Base-by-base conservation (phyloP, 2,797 vertebrate genomes). In the Leuciscus waleckii region DNA sequence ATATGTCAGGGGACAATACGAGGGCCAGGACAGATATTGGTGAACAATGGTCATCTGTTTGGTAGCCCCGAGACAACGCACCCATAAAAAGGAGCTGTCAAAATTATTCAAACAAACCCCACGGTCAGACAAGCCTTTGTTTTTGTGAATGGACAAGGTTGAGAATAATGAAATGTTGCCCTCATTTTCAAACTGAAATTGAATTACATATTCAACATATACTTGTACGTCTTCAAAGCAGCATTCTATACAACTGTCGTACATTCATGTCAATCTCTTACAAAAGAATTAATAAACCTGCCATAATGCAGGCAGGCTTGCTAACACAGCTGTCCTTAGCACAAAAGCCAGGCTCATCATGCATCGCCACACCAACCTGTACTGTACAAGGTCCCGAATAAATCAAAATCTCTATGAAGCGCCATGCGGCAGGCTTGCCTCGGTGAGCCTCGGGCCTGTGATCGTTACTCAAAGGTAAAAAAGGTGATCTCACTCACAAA, bases 41-140 rank as follows among this genome's bases (percentile, higher is more conserved):
- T 46, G 84, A 91, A 92, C 92, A 92, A 92, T 92, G 86, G 89
- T 89, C 83, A 91, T 90, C 88, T 90, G 91, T 92, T 84, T 92
- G 83, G 86, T 89, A 85, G 84, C 89, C 82, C 82, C 85, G 54
- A 85, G 88, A 87, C 88, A 87, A 82, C 71, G 84, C 83, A 82
- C 49, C 77, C 76, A 90, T 87, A 89, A 91, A 89, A 91, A 88
- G 87, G 84, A 84, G 79, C 91, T 92, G 91, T 92, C 91, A 90
- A 88, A 89, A 88, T 88, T 89, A 91, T 92, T 91, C 89, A 87
- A 89, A 87, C 79, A 74, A 77, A 83, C 85, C 85, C 73, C 85
- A 87, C 74, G 73, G 83, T 87, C 87, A 89, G 88, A 89, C 69
- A 61, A 85, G 84, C 79, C 82, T 87, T 87, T 90, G 87, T 90